A percentile compares a stretch with the other conserved stretches of the same genome.
phyloP scores from a whole-genome alignment of 2,113 vertebrate species.

The Gallinago undulata region DNA sequence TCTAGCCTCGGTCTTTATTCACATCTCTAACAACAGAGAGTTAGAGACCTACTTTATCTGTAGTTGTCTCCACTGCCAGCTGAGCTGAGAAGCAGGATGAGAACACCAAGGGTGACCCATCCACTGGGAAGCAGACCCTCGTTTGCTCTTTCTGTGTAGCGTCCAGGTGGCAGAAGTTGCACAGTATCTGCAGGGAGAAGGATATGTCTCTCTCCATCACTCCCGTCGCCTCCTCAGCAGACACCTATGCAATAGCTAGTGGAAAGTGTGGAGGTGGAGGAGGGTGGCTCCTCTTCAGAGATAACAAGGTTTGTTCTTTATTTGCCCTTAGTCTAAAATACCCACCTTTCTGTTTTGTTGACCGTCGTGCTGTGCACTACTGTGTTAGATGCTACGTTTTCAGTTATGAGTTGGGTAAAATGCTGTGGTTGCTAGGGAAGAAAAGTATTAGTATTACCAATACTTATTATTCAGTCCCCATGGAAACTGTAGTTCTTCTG shows the following conservation, averaged over 20 bases:
- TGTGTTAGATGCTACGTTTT: background rate
- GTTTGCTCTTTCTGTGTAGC: background rate
- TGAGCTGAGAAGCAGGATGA: background rate
- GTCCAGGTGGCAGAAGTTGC: background rate
- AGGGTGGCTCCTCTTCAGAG: background rate
- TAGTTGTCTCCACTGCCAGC: background rate
- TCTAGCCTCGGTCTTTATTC: background rate
- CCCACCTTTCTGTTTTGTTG: background rate
- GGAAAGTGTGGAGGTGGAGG: background rate
- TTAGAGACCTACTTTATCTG: background rate
- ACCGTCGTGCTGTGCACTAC: rapidly evolving
- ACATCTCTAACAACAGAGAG: background rate
- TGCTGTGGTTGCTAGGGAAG: slow-evolving; percentile 25
- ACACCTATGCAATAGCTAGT: background rate
- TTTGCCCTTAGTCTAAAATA: background rate
- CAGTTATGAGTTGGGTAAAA: background rate
- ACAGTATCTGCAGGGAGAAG: background rate
- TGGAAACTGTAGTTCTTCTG: slow-evolving; percentile 32
- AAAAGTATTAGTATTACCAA: background rate
- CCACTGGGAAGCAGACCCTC: background rate
- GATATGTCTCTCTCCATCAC: background rate
- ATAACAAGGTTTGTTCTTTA: background rate
- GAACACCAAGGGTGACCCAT: background rate
- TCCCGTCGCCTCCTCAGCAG: background rate
- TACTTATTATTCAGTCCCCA: slow-evolving; percentile 40